phyloP scores from a whole-genome alignment of 2,888 invertebrate species.

The Notodonta dromedarius region DNA sequence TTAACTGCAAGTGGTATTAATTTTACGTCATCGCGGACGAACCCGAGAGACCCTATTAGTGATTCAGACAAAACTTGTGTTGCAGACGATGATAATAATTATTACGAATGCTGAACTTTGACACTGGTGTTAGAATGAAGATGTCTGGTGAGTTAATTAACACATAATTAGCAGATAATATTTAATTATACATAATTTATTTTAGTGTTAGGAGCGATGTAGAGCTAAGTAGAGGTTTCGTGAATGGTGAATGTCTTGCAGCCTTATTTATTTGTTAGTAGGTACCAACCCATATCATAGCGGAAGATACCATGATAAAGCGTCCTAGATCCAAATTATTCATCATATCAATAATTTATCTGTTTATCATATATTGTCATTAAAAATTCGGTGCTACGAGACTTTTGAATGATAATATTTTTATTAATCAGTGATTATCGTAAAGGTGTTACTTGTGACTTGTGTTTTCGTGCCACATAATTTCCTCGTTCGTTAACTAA shows the following conservation, averaged over 20 bases:
- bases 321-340: neutral
- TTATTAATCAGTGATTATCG: neutral
- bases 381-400: neutral
- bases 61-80: slow-evolving; percentile 12
- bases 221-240: neutral
- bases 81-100: slow-evolving; percentile 29
- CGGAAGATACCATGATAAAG: neutral
- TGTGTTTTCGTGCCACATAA: neutral
- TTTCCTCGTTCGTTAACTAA: neutral
- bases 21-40: slow-evolving; percentile 1
- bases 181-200: neutral
- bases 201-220: neutral
- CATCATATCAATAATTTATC: neutral
- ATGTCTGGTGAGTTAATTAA: slow-evolving; percentile 70
- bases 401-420: neutral
- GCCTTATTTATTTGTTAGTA: neutral
- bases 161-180: neutral
- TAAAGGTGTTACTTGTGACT: neutral
- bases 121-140: slow-evolving; percentile 70
- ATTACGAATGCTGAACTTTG: slow-evolving; percentile 59
- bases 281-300: neutral
- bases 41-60: slow-evolving; percentile 12
- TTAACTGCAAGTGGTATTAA: slow-evolving; percentile 9
- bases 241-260: neutral
- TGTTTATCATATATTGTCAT: slow-evolving; percentile 1